Evolutionary conservation across 2,797 vertebrate genomes (phyloP).

Genomic region (Oceanodroma leucorhoa): DNA sequence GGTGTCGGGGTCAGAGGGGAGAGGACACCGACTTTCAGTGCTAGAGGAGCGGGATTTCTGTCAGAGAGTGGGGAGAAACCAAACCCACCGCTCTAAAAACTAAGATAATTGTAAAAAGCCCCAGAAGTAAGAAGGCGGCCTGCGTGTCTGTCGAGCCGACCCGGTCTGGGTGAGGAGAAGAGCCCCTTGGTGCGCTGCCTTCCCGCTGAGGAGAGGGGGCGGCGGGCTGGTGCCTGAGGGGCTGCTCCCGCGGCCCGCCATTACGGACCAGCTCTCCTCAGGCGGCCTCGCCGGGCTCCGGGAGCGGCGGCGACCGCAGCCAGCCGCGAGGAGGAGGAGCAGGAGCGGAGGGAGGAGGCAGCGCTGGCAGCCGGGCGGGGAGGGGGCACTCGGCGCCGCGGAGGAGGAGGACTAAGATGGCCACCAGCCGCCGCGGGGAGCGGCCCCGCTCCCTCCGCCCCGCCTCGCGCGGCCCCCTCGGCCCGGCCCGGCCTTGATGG

Average conservation of each 20-base stretch:
- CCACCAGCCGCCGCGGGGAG: conserved; percentile 48
- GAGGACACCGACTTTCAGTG: background rate
- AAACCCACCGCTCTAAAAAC: background rate
- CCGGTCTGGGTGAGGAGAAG: background rate
- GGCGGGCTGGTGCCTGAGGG: background rate
- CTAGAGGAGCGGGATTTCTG: background rate
- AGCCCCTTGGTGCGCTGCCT: background rate
- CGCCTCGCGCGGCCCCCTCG: conserved; percentile 2
- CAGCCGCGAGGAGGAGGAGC: background rate
- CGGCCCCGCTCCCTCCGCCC: background rate
- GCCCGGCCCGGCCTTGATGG: conserved; percentile 29
- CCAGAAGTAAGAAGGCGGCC: background rate
- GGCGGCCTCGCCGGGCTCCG: background rate
- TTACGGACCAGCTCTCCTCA: background rate
- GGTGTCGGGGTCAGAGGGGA: rapidly evolving
- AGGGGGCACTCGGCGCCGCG: conserved; percentile 15
- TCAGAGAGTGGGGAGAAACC: background rate
- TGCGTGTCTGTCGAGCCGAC: background rate
- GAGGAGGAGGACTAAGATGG: conserved; percentile 52
- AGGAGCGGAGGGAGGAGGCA: conserved; percentile 46
- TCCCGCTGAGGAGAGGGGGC: background rate
- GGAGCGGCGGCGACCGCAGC: background rate
- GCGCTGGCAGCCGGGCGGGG: conserved; percentile 36
- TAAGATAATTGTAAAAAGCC: background rate
- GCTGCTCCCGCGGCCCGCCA: background rate